Base-by-base conservation (phyloP, 2,797 vertebrate species). In the Pelodytes ibericus region DNA sequence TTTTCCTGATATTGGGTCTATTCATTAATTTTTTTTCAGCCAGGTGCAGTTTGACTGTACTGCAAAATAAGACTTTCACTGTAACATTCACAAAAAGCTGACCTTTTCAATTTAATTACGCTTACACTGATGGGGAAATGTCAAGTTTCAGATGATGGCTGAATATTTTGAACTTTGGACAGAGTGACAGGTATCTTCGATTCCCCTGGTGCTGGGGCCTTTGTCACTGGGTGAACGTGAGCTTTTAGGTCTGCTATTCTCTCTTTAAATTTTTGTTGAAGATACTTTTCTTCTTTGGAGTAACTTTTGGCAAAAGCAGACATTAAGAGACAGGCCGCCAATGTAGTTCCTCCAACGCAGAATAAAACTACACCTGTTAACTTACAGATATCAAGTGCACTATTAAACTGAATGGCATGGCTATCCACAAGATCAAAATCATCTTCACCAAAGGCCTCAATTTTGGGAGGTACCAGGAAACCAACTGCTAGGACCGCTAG, bases 231-330 rank as follows among this genome's bases (percentile, higher is more conserved):
- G 69, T 91, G 94, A 24, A 91, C 83, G 13, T 95, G 93, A 49
- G 90, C 88, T 61, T 96, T 96, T 70, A 94, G 86, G 85, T 97
- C 94, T 9, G 93, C 95, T 72, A 98, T 89, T 81, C 94, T 94
- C 83, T 99, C 96, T 85, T 96, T 96, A 86, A 98, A 98, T 89
- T 93, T 97, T 79, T 95, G 95, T 83, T 98, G 97, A 65, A 98
- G 93, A 77, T 91, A 93, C 69, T 92, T 89, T 81, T 98, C 96
- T 88, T 98, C 95, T 91, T 96, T 97, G 89, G 95, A 94, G 87
- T 96, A 95, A 84, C 90, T 95, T 85, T 95, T 96, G 61, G 93
- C 93, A 80, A 97, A 97, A 44, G 94, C 92, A 2, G 95, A 97
- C 90, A 98, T 89, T 66, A 98, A 88, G 74, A 99, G 91, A 65